A percentile compares a stretch with the other conserved stretches of the same genome.
Conservation (phyloP, 2,797 vertebrate species). For the Tapera naevia region DNA sequence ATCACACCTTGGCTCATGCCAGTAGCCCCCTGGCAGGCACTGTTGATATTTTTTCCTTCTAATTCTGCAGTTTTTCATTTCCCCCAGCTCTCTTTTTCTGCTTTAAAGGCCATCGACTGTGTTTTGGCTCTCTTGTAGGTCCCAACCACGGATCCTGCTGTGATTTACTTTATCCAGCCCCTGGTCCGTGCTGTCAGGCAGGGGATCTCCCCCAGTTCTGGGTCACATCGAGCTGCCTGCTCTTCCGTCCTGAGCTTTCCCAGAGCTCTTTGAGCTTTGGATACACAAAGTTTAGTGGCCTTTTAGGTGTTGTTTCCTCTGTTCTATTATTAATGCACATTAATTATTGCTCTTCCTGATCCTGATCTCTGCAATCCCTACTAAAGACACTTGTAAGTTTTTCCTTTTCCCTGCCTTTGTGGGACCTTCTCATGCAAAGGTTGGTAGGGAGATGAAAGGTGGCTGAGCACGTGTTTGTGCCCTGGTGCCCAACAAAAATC, state of each 20-base stretch:
- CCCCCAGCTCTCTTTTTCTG: background rate
- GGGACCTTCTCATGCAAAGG: background rate
- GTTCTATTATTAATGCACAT: background rate
- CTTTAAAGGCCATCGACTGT: background rate
- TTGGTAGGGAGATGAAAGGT: background rate
- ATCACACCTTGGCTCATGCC: accelerated
- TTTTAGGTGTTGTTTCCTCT: background rate
- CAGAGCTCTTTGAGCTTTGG: background rate
- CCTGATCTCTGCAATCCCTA: background rate
- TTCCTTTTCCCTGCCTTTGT: background rate
- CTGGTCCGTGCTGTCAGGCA: background rate
- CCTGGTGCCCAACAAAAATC: constrained; percentile 74
- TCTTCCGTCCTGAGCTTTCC: background rate
- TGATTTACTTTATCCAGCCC: background rate
- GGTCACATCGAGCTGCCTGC: background rate
- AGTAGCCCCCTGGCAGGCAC: too few species aligned
- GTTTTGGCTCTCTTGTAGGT: background rate
- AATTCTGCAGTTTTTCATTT: background rate
- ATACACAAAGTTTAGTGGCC: background rate
- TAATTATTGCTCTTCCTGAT: background rate
- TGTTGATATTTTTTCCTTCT: too few species aligned
- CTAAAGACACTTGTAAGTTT: background rate
- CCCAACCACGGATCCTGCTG: background rate
- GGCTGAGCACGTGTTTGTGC: constrained; percentile 21
- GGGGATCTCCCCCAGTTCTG: background rate